Conservation (phyloP, 2,113 vertebrate genomes). For the Hylia prasina region DNA sequence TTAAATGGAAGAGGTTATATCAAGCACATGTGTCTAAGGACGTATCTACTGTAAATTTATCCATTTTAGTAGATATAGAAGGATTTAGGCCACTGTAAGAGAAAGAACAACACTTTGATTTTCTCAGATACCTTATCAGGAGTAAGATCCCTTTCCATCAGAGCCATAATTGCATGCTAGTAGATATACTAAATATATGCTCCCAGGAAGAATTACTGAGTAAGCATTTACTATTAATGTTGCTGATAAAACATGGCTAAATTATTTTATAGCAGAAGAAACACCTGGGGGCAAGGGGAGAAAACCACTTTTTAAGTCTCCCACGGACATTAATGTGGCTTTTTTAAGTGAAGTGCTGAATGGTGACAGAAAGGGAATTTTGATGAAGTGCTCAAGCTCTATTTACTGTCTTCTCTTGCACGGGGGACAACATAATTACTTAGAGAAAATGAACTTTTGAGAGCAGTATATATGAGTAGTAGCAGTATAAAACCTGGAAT, state of each 20-base stretch:
- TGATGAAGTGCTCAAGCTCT: background rate
- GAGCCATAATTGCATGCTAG: background rate
- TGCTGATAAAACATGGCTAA: conserved; percentile 36
- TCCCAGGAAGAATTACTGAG: background rate
- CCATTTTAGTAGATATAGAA: background rate
- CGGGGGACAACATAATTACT: background rate
- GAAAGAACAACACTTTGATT: background rate
- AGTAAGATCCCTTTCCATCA: background rate
- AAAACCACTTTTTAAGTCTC: conserved; percentile 24
- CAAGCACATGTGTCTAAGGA: background rate
- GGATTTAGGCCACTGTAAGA: background rate
- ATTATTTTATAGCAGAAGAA: conserved; percentile 42
- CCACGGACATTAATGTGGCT: background rate
- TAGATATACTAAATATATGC: background rate
- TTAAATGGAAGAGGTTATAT: background rate
- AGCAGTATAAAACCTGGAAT: background rate
- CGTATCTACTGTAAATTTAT: background rate
- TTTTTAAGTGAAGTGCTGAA: conserved; percentile 44
- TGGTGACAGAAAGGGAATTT: background rate
- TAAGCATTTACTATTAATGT: conserved; percentile 48
- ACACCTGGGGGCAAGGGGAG: background rate
- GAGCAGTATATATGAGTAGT: background rate
- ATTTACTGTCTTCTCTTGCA: background rate
- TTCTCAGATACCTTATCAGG: background rate
- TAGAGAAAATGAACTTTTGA: background rate